A percentile compares a stretch with the other conserved stretches of the same genome.
These are phyloP conservation scores for Rhagonycha fulva DNA, from an alignment of 2,888 invertebrate species.

Conservation along the genomic window DNA sequence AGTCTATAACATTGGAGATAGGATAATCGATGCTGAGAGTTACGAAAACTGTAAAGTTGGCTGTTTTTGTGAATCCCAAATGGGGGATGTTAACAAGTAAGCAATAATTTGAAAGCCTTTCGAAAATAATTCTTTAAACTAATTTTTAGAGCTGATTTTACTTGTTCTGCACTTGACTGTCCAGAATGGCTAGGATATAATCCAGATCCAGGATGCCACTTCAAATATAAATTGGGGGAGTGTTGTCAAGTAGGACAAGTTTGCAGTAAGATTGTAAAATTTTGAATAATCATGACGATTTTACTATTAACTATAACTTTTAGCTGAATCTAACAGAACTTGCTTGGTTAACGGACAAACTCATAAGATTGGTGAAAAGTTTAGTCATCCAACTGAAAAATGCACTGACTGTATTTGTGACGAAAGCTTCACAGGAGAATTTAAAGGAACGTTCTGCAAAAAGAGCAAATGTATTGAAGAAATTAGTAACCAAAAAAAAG, in stretches of 20 bases:
- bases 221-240: constrained; percentile 16
- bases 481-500: constrained; percentile 14
- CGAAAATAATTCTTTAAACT: too few relatives aligned
- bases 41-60: constrained; percentile 29
- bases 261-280: constrained; percentile 21
- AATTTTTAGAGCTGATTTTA: not conserved
- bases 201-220: constrained; percentile 6
- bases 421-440: constrained; percentile 32
- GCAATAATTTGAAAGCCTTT: not conserved
- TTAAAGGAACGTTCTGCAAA: constrained; percentile 32
- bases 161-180: too few relatives aligned
- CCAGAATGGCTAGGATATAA: constrained; percentile 20
- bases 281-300: not conserved
- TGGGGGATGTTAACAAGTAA: not conserved
- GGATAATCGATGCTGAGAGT: constrained; percentile 24
- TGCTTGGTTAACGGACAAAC: constrained; percentile 22
- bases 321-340: constrained; percentile 18
- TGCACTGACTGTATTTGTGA: constrained; percentile 34
- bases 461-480: constrained; percentile 27
- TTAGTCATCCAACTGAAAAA: constrained; percentile 17
- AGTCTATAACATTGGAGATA: constrained; percentile 12
- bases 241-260: constrained; percentile 28
- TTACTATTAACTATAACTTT: not conserved
- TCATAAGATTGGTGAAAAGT: constrained; percentile 30
- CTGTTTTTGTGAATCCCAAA: constrained; percentile 18